Evolutionary conservation across 1,140 invertebrate species (phyloP).

Genomic region (Goniozus legneri): DNA sequence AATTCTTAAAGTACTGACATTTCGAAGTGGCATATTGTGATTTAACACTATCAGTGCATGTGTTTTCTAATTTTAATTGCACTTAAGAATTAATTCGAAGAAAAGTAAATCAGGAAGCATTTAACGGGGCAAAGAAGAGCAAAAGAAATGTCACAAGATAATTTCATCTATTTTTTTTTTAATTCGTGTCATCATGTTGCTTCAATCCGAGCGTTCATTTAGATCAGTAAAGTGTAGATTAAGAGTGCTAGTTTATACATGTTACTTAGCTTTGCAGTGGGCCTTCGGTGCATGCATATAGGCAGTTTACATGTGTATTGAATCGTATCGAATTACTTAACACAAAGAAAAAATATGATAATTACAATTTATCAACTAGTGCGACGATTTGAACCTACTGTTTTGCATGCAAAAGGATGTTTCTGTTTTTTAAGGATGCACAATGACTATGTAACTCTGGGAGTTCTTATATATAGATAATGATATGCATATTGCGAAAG

Average conservation of each 20-base stretch:
- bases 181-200: not conserved
- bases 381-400: slow-evolving; percentile 21
- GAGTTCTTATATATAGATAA: slow-evolving; percentile 29
- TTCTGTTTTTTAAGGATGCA: slow-evolving; percentile 54
- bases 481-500: slow-evolving; percentile 20
- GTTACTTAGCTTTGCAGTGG: slow-evolving; percentile 24
- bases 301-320: slow-evolving; percentile 14
- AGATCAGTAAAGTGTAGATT: not conserved
- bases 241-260: not conserved
- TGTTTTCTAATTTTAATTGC: too few relatives aligned
- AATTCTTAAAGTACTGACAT: too few relatives aligned
- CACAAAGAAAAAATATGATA: too few relatives aligned
- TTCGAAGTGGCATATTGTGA: too few relatives aligned
- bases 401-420: slow-evolving; percentile 49
- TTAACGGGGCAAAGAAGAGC: too few relatives aligned
- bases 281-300: slow-evolving; percentile 27
- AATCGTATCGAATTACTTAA: too few relatives aligned
- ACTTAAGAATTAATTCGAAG: too few relatives aligned
- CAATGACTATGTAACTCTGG: slow-evolving; percentile 55
- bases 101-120: too few relatives aligned
- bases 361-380: not conserved
- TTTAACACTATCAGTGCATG: too few relatives aligned
- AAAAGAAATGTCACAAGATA: too few relatives aligned
- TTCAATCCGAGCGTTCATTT: slow-evolving; percentile 7
- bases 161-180: too few relatives aligned